Evolutionary conservation across 2,797 vertebrate species (phyloP), one percentile per base, ranked within the genome.

Genomic region (Kryptolebias ocellatus): DNA sequence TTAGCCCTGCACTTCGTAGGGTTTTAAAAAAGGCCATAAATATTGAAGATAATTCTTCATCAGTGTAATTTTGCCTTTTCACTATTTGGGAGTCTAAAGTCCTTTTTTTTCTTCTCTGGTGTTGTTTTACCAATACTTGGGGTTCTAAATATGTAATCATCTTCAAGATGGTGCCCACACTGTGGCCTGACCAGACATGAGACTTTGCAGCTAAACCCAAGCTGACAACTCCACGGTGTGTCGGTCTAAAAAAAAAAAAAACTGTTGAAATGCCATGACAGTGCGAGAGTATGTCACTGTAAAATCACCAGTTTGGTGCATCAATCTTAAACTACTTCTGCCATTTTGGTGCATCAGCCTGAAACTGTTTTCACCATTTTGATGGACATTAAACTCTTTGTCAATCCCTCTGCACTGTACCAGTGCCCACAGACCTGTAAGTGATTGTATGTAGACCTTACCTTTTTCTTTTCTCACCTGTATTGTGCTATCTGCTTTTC

Each of bases 401-500:
- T 92, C 90, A 90, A 90, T 74, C 81, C 88, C 93, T 94, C 93
- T 93, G 95, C 95, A 97, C 96, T 97, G 96, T 95, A 97, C 90
- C 96, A 97, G 96, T 96, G 96, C 96, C 95, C 95, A 85, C 92
- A 93, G 94, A 96, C 90, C 92, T 95, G 94, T 94, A 95, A 91
- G 89, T 94, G 94, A 96, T 96, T 96, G 95, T 96, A 96, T 95
- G 95, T 95, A 93, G 93, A 95, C 91, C 80, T 94, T 86, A 93
- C 86, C 78, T 87, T 91, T 93, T 87, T 69, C 94, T 86, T 87
- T 90, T 84, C 94, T 95, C 95, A 95, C 94, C 93, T 93, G 94
- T 96, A 95, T 90, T 95, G 94, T 95, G 93, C 87, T 88, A 81
- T 95, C 92, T 94, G 94, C 94, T 94, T 95, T 91, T 86, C 65